Conservation (phyloP, 2,113 vertebrate species). For the Nanorana parkeri region DNA sequence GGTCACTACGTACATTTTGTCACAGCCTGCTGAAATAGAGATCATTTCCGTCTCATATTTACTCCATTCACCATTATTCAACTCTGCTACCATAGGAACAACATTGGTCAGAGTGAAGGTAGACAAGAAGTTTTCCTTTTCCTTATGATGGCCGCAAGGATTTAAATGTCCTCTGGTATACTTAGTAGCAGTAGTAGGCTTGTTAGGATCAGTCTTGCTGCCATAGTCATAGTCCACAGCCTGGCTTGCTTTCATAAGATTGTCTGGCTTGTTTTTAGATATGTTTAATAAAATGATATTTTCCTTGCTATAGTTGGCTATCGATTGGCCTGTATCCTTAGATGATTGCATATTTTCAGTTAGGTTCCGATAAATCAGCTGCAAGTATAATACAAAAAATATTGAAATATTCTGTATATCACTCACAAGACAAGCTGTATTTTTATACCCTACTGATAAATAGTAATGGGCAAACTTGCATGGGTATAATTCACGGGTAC, state of each 20-base stretch:
- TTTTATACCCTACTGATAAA: no score
- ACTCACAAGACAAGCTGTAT: no score
- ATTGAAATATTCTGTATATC: background rate
- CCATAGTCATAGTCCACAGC: background rate
- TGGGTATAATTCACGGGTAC: no score
- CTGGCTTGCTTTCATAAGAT: background rate
- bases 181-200: no score
- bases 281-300: background rate
- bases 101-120: constrained; percentile 34
- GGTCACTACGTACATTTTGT: background rate
- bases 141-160: constrained; percentile 1
- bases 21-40: background rate
- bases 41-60: background rate
- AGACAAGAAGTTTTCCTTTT: background rate
- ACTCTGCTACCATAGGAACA: background rate
- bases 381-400: background rate
- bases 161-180: constrained; percentile 8
- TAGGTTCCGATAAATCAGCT: background rate
- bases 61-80: constrained; percentile 5
- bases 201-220: no score
- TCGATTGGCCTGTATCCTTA: background rate
- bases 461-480: no score
- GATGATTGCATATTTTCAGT: background rate
- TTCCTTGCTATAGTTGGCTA: background rate
- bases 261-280: background rate